Evolutionary conservation across 2,888 invertebrate genomes (phyloP), one percentile per base, ranked within the genome.

Genomic region (Andrena dorsata): DNA sequence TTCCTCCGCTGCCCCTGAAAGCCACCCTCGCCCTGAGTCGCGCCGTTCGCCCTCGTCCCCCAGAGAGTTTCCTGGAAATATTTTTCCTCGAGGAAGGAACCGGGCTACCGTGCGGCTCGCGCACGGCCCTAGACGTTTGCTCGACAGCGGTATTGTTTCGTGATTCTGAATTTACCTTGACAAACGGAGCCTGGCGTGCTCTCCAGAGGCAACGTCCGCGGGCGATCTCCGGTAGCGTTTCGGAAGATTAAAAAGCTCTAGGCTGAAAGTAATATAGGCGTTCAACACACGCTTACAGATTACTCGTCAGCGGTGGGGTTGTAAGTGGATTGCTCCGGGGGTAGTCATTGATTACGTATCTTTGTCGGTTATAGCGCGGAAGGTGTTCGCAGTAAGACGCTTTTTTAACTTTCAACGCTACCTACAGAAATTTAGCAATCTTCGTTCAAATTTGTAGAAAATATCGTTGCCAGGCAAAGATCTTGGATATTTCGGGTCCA

Each of bases 1-100:
- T 87, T 86, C 89, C 87, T 88, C 41, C 89, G 80, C 82, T 61
- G 7, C 78, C 82, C 82, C 72, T 41, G 86, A 78, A 84, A 85
- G 78, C 85, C 83, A 75, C 77, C 85, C 80, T 64, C 56, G 77
- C 32, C 28, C 82, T 53, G 76, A 64, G 79, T 58, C 72, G 68
- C 64, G 60, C 53, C 76, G 75, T 80, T 73, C 84, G 76, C 66
- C 78, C 83, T 65, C 60, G 80, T 65, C 53, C 72, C 70, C 74
- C 66, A 77, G 58, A 69, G 32, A 20, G 47, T 63, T 74, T 49
- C 75, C 66, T 60, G 77, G 80, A 84, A 84, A 89, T 88, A 84
- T 89, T 85, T 86, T 80, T 73, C 72, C 41, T 53, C 35, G 64
- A 8, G 35, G 49, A 63, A 58, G 58, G 23, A 53, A 32, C 71